Evolutionary conservation across 2,113 vertebrate genomes (phyloP), one percentile per base, ranked within the genome.

Genomic region (Tachycineta bicolor): DNA sequence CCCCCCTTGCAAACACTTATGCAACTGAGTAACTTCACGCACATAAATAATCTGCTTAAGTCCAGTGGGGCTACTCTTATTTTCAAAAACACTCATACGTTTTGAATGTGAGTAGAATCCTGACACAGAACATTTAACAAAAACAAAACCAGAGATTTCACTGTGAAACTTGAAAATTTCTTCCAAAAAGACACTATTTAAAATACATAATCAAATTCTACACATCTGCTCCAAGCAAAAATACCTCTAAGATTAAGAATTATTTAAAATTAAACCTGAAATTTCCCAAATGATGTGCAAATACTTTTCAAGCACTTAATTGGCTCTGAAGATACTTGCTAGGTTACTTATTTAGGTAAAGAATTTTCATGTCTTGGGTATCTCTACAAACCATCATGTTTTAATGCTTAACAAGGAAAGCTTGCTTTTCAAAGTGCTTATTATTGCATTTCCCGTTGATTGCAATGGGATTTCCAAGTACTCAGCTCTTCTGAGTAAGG

Each of bases 391-490:
- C 33, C 60, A 77, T 88, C 82, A 74, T 1, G 8, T 65, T 86
- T 70, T 88, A 86, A 67, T 13, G 26, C 75, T 79, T 93, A 87
- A 90, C 62, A 91, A 94, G 73, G 58, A 95, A 29, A 90, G 43
- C 33, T 28, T 74, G 67, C 63, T 86, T 95, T 95, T 78, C 56
- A 41, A 90, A 94, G 82, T 75, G 90, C 92, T 93, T 88, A 96
- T 91, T 93, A 74, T 43, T 78, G 90, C 92, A 90, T 55, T 93
- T 92, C 56, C 80, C 25, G 0, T 78, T 81, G 88, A 75, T 79
- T 97, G 92, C 85, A 92, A 92, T 84, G 92, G 88, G 90, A 96
- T 95, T 97, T 93, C 83, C 71, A 95, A 95, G 68, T 56, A 92
- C 44, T 84, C 28, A 52, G 75, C 64, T 86, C 76, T 94, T 95